These are phyloP conservation scores for Diuraphis noxia DNA, from an alignment of 1,140 invertebrate species.

Conservation along the genomic window DNA sequence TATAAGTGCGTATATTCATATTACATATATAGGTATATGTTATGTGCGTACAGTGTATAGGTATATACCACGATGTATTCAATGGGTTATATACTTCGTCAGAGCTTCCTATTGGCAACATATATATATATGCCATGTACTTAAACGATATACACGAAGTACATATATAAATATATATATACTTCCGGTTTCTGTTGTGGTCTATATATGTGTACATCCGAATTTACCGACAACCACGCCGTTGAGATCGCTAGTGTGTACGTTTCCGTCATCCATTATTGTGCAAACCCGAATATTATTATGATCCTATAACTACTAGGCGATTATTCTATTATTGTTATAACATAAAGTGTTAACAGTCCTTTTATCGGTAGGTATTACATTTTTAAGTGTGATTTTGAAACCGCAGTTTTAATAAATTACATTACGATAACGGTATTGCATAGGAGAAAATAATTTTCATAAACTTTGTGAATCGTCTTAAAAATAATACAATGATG, in stretches of 20 bases:
- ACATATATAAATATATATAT: neutral
- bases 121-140: too few species aligned
- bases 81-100: too few species aligned
- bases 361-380: neutral
- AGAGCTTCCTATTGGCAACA: neutral
- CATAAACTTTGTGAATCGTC: neutral
- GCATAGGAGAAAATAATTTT: neutral
- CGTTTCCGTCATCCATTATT: neutral
- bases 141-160: too few species aligned
- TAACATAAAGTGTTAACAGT: too few species aligned
- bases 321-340: neutral
- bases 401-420: neutral
- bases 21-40: neutral
- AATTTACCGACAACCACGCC: neutral
- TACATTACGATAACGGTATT: neutral
- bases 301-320: neutral
- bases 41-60: too few species aligned
- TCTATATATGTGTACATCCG: neutral
- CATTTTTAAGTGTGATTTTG: neutral
- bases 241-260: neutral
- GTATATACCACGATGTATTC: too few species aligned
- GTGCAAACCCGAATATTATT: neutral
- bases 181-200: neutral
- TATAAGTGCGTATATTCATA: neutral
- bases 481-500: neutral